Evolutionary conservation across 2,797 vertebrate genomes (phyloP).

Genomic region (Cyprinella venusta): DNA sequence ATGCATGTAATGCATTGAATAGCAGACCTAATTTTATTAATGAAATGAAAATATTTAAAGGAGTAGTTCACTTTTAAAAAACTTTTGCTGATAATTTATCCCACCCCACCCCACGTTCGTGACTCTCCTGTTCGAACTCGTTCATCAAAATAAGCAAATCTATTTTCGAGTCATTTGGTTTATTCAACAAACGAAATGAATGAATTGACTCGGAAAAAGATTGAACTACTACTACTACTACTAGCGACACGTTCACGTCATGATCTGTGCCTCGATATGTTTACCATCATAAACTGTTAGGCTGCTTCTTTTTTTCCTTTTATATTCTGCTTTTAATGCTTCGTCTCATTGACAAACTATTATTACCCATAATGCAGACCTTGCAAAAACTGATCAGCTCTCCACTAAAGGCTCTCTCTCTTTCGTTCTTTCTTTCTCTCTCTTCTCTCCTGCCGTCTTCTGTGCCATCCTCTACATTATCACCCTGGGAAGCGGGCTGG

Average conservation of each 20-base stretch:
- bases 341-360: constrained; percentile 40
- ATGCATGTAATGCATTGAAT: not conserved
- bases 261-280: not conserved
- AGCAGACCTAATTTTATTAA: not conserved
- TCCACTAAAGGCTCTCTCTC: constrained; percentile 14
- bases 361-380: constrained; percentile 34
- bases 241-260: not conserved
- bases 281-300: constrained; percentile 13
- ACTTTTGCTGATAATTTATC: too few species aligned
- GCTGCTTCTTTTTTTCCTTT: constrained; percentile 12
- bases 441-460: not conserved
- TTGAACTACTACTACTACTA: not conserved
- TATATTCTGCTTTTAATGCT: constrained; percentile 37
- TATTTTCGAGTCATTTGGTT: too few species aligned
- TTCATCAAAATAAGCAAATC: too few species aligned
- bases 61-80: too few species aligned
- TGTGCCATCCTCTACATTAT: constrained; percentile 5
- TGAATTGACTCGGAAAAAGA: too few species aligned
- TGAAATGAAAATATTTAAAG: not conserved
- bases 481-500: constrained; percentile 7
- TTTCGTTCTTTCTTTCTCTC: not conserved
- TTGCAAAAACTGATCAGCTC: constrained; percentile 24
- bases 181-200: too few species aligned
- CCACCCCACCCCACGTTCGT: too few species aligned
- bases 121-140: too few species aligned